Percentiles rank a stretch among this genome's conserved stretches.
These are phyloP conservation scores for Pelusios castaneus DNA, from an alignment of 2,113 vertebrate species.

Conservation along the genomic window DNA sequence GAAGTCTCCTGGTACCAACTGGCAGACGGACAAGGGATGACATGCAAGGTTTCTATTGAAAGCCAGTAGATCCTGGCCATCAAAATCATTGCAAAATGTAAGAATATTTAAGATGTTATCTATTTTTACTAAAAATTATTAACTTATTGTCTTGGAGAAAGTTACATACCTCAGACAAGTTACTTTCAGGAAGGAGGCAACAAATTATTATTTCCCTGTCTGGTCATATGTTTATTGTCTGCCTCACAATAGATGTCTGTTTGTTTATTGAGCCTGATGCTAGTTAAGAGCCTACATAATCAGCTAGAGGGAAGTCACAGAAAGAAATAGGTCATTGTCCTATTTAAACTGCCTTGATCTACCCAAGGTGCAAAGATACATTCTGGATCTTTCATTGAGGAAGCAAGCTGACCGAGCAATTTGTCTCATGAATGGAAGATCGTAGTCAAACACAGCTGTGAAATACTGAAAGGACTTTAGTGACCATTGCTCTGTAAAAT, in stretches of 20 bases:
- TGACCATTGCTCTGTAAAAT: not conserved
- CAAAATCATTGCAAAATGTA: no score
- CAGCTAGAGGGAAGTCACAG: no score
- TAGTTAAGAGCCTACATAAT: not conserved
- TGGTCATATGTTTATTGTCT: not conserved
- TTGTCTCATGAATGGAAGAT: not conserved
- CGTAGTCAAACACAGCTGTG: not conserved
- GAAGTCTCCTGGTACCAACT: no score
- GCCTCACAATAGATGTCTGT: no score
- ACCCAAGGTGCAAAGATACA: not conserved
- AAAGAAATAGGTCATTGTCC: not conserved
- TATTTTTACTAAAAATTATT: no score
- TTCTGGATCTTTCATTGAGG: not conserved
- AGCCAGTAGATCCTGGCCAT: no score
- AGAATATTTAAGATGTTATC: no score
- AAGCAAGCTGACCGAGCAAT: not conserved
- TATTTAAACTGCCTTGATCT: not conserved
- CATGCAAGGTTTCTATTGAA: no score
- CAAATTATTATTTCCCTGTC: not conserved
- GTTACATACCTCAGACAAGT: not conserved
- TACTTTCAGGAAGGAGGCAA: not conserved
- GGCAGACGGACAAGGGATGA: no score
- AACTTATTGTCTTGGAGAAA: no score
- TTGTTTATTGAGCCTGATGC: not conserved
- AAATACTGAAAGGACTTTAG: not conserved